Conservation (phyloP, 2,888 invertebrate species). For the Parnassius orleans region DNA sequence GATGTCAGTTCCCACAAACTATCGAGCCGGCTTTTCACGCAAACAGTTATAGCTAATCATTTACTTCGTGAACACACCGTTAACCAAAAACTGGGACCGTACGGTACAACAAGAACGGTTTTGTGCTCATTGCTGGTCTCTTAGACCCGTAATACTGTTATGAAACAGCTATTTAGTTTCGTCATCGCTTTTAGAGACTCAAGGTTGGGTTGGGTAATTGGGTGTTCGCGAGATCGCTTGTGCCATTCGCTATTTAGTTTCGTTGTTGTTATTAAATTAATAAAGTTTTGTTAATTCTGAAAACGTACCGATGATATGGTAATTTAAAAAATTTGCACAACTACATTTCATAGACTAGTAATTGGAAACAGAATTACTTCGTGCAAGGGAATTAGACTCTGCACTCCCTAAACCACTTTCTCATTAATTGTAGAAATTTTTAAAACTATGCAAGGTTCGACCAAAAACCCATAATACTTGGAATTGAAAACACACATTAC, state of each 20-base stretch:
- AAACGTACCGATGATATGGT: too few relatives aligned
- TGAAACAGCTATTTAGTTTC: conserved; percentile 68
- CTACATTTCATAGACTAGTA: too few relatives aligned
- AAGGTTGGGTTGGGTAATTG: conserved; percentile 52
- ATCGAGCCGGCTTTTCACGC: conserved; percentile 53
- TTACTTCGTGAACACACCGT: conserved; percentile 69
- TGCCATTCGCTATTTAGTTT: conserved; percentile 4
- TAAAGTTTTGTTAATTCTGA: too few relatives aligned
- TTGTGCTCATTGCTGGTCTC: conserved; percentile 59
- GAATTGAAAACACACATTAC: too few relatives aligned
- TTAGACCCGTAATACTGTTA: conserved; percentile 75
- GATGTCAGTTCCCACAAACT: conserved; percentile 39
- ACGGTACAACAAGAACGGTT: conserved; percentile 72
- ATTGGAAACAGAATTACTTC: too few relatives aligned
- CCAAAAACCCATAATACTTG: too few relatives aligned
- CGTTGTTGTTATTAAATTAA: too few relatives aligned
- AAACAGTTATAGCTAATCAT: conserved; percentile 73
- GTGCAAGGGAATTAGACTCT: too few relatives aligned
- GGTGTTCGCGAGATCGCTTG: conserved; percentile 11
- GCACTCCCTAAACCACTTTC: too few relatives aligned
- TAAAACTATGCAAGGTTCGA: too few relatives aligned
- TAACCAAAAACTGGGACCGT: conserved; percentile 73
- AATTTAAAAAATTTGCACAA: too few relatives aligned
- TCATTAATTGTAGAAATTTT: too few relatives aligned
- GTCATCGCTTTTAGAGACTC: conserved; percentile 50